These are phyloP conservation scores for Colaptes auratus DNA, from an alignment of 2,113 vertebrate species.

Conservation along the genomic window DNA sequence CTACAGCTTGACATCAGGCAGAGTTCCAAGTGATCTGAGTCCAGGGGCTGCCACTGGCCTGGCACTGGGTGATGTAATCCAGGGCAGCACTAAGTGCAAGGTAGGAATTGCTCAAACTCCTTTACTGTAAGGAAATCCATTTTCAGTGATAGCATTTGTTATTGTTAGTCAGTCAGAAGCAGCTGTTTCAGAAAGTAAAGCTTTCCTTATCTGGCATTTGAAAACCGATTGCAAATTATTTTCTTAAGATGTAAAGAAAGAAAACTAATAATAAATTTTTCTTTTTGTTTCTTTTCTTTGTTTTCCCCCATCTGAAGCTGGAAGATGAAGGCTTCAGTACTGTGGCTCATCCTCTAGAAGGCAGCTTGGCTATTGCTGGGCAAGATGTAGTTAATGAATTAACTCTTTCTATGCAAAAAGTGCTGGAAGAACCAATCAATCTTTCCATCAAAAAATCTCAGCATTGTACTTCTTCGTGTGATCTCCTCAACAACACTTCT, in stretches of 20 bases:
- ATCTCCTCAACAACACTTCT: conserved; percentile 6
- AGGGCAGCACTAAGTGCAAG: conserved; percentile 77
- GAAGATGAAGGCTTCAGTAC: conserved; percentile 72
- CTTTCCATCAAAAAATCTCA: conserved; percentile 79
- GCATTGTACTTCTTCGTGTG: conserved; percentile 8
- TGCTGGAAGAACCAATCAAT: conserved; percentile 83
- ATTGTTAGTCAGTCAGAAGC: background rate
- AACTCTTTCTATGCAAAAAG: conserved; percentile 72
- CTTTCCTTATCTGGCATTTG: background rate
- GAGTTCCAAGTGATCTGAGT: conserved; percentile 54
- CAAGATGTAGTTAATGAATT: conserved; percentile 66
- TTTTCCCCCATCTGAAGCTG: conserved; percentile 38
- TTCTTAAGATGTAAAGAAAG: background rate
- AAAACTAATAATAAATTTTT: background rate
- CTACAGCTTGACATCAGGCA: conserved; percentile 43
- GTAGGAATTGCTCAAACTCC: conserved; percentile 56
- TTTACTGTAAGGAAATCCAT: background rate
- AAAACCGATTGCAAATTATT: background rate
- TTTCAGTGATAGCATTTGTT: background rate
- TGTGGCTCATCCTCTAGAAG: conserved; percentile 55
- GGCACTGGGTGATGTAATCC: conserved; percentile 56
- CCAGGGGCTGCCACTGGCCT: conserved; percentile 54
- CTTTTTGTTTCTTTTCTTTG: background rate
- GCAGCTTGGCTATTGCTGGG: conserved; percentile 1
- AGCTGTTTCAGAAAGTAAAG: background rate